These are phyloP conservation scores for Erythrocercus mccallii DNA, from an alignment of 2,113 vertebrate species.

Conservation along the genomic window DNA sequence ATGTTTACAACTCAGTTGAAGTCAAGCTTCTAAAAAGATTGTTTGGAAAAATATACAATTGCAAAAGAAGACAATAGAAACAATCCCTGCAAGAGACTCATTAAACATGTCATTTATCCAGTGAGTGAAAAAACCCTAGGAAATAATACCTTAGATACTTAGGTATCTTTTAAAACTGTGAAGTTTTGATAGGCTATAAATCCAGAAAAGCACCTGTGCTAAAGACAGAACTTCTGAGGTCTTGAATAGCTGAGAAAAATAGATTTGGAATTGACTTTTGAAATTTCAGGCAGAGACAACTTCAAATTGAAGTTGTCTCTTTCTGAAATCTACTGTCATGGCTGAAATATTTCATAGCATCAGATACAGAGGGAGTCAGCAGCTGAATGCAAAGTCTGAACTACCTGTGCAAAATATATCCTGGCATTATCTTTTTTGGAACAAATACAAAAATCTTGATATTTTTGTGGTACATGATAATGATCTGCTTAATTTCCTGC, in stretches of 20 bases:
- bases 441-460: not conserved
- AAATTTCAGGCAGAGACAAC: not conserved
- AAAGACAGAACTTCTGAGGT: not conserved
- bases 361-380: not conserved
- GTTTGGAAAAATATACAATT: not conserved
- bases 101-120: not conserved
- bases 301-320: not conserved
- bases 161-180: not conserved
- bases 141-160: not conserved
- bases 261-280: not conserved
- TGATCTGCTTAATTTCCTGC: slow-evolving; percentile 44
- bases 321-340: not conserved
- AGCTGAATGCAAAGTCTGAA: not conserved
- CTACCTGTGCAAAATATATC: not conserved
- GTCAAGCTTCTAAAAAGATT: not conserved
- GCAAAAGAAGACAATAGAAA: not conserved
- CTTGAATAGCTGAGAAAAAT: not conserved
- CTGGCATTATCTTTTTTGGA: not conserved
- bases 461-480: slow-evolving; percentile 27
- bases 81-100: not conserved
- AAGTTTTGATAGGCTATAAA: not conserved
- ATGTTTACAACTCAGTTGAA: not conserved
- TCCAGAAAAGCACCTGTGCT: not conserved
- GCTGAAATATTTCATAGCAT: not conserved
- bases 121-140: not conserved